These are phyloP conservation scores for Keiferia lycopersicella DNA, from an alignment of 2,888 invertebrate species.

Conservation along the genomic window DNA sequence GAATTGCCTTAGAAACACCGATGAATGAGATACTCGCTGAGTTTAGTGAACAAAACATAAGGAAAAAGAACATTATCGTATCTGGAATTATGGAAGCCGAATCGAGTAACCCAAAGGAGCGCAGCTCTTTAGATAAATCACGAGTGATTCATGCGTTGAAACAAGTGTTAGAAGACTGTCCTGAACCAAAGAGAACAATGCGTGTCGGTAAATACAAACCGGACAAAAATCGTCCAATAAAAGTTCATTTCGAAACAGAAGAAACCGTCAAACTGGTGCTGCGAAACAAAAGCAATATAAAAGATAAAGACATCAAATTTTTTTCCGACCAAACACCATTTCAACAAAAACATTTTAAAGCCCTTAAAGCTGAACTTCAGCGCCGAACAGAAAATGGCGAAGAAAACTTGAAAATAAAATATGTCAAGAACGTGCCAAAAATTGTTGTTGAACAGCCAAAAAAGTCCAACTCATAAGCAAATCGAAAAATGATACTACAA, in stretches of 20 bases:
- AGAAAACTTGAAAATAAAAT: conserved; percentile 23
- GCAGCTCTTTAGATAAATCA: not conserved
- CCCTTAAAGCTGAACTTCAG: conserved; percentile 14
- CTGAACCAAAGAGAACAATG: not conserved
- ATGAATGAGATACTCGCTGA: not conserved
- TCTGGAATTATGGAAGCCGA: not conserved
- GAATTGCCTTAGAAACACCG: too few relatives aligned
- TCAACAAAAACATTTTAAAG: conserved; percentile 15
- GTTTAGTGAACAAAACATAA: not conserved
- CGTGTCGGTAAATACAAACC: conserved; percentile 26
- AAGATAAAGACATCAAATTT: not conserved
- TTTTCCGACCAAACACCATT: conserved; percentile 15
- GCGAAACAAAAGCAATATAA: conserved; percentile 4
- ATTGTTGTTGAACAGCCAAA: conserved; percentile 21
- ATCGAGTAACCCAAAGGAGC: not conserved
- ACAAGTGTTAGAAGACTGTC: not conserved
- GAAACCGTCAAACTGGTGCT: conserved; percentile 3
- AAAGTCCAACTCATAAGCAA: conserved; percentile 12
- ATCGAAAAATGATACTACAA: not conserved
- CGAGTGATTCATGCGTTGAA: not conserved
- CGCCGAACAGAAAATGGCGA: conserved; percentile 21
- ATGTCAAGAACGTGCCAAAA: conserved; percentile 21
- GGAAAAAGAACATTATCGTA: not conserved
- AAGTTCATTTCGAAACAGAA: conserved; percentile 9
- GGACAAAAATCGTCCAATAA: conserved; percentile 20